These are phyloP conservation scores for Drosophila lacertosa DNA, from an alignment of 1,140 invertebrate species.

Conservation along the genomic window DNA sequence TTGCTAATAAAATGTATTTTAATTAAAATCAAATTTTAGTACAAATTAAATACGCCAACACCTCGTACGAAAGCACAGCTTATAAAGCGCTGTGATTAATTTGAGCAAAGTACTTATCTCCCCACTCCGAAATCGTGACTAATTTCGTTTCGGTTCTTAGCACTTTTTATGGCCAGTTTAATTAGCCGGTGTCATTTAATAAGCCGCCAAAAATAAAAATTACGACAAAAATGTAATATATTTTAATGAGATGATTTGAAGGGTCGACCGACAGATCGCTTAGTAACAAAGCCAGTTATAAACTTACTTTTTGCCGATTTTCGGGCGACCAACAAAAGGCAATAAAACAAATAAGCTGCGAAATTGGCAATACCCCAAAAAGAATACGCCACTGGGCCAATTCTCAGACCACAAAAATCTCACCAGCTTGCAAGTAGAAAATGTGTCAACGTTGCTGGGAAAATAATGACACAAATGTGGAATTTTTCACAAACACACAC, in stretches of 20 bases:
- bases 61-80: slow-evolving; percentile 18
- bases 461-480: slow-evolving; percentile 53
- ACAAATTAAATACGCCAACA: slow-evolving; percentile 38
- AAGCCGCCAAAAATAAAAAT: slow-evolving; percentile 34
- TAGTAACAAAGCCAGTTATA: slow-evolving; percentile 39
- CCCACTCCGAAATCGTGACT: slow-evolving; percentile 41
- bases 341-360: slow-evolving; percentile 62
- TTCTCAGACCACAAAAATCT: background rate
- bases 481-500: slow-evolving; percentile 8
- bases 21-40: slow-evolving; percentile 50
- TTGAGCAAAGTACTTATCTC: slow-evolving; percentile 17
- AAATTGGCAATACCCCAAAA: slow-evolving; percentile 18
- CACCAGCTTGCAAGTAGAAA: slow-evolving; percentile 34
- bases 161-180: slow-evolving; percentile 56
- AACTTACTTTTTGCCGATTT: slow-evolving; percentile 26
- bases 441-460: slow-evolving; percentile 51
- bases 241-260: slow-evolving; percentile 65
- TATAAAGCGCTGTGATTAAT: slow-evolving; percentile 42
- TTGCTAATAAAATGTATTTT: slow-evolving; percentile 26
- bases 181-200: slow-evolving; percentile 69
- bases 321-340: slow-evolving; percentile 45
- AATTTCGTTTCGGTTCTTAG: slow-evolving; percentile 45
- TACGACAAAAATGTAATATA: slow-evolving; percentile 23
- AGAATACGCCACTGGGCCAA: slow-evolving; percentile 16
- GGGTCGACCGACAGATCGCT: slow-evolving; percentile 10